Evolutionary conservation across 2,113 vertebrate species (phyloP).

Genomic region (Erpornis zantholeuca): DNA sequence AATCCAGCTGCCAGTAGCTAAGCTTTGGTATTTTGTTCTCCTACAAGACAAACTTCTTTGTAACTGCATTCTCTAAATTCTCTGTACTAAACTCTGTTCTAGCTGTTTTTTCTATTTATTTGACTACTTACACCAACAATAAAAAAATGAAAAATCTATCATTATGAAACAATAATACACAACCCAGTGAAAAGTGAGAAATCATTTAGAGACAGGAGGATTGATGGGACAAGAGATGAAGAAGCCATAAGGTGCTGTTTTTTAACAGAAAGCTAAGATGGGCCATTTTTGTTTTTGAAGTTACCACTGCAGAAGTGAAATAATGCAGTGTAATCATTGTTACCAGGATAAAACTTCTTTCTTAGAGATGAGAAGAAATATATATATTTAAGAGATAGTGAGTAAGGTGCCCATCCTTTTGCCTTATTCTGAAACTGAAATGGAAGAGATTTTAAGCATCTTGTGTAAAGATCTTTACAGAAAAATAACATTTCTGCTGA

Average conservation of each 20-base stretch:
- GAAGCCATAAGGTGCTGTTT: neutral
- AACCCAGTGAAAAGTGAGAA: neutral
- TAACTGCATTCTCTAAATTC: neutral
- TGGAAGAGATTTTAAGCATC: constrained; percentile 18
- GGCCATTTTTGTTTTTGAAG: constrained; percentile 7
- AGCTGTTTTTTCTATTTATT: neutral
- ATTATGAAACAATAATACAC: neutral
- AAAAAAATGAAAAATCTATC: neutral
- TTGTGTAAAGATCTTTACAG: constrained; percentile 4
- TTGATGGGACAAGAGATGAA: neutral
- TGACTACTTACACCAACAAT: neutral
- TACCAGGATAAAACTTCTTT: neutral
- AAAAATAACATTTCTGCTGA: constrained; percentile 31
- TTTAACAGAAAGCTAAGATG: neutral
- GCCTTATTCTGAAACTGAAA: constrained; percentile 28
- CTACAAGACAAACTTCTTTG: neutral
- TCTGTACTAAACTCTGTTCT: neutral
- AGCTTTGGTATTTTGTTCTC: neutral
- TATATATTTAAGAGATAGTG: neutral
- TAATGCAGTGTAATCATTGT: constrained; percentile 11
- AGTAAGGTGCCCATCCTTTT: neutral
- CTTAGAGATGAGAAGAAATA: constrained; percentile 12
- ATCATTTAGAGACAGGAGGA: neutral
- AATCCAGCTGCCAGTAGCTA: neutral
- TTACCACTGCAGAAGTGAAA: neutral